Evolutionary conservation across 2,888 invertebrate genomes (phyloP).

Genomic region (Octonoba sinensis): DNA sequence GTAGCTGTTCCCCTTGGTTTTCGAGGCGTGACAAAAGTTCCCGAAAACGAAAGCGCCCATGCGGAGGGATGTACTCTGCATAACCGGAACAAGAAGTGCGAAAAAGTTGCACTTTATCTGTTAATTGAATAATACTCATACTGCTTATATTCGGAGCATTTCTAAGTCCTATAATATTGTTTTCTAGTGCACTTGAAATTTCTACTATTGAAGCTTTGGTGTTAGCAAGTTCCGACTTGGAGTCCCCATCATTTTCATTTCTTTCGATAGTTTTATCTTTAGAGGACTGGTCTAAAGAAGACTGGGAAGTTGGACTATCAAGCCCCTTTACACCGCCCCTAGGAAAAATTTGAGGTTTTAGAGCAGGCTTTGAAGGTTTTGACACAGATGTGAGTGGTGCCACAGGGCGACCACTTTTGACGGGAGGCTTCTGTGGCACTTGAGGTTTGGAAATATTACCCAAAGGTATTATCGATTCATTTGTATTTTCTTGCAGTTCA

Average conservation of each 20-base stretch:
- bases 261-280: conserved; percentile 37
- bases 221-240: conserved; percentile 53
- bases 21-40: conserved; percentile 81
- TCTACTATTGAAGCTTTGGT: conserved; percentile 67
- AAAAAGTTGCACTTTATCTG: conserved; percentile 83
- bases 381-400: conserved; percentile 34
- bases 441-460: conserved; percentile 53
- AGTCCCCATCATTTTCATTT: conserved; percentile 51
- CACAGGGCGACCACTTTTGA: conserved; percentile 53
- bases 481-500: conserved; percentile 41
- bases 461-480: conserved; percentile 24
- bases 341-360: conserved; percentile 64
- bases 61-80: conserved; percentile 86
- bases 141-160: conserved; percentile 68
- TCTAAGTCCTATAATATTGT: conserved; percentile 66
- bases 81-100: conserved; percentile 86
- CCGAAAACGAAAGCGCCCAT: conserved; percentile 88
- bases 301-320: conserved; percentile 57
- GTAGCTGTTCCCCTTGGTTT: conserved; percentile 78
- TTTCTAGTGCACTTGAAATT: conserved; percentile 67
- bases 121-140: conserved; percentile 83
- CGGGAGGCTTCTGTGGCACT: conserved; percentile 61
- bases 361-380: conserved; percentile 54
- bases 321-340: conserved; percentile 43
- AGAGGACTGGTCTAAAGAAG: conserved; percentile 20